A percentile compares a stretch with the other conserved stretches of the same genome.
phyloP scores from a whole-genome alignment of 2,888 invertebrate genomes.

The Dorcus hopei region DNA sequence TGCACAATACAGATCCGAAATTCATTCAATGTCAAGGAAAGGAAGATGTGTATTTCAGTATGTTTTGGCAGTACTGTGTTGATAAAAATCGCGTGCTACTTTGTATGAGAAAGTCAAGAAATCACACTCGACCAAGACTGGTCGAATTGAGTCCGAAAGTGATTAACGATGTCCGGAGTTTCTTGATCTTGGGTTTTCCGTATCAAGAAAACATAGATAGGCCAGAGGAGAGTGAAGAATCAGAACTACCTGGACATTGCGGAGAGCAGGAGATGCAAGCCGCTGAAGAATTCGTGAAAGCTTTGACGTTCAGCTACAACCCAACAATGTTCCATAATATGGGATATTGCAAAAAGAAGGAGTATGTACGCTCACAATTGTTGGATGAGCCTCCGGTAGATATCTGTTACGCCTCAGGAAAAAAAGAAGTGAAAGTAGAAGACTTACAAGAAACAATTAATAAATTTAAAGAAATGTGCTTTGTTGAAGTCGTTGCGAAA shows the following conservation, averaged over 20 bases:
- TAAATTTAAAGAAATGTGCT: conserved; percentile 1
- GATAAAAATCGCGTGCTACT: conserved; percentile 36
- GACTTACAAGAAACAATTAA: not conserved
- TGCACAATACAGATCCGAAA: conserved; percentile 21
- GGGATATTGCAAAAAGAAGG: conserved; percentile 11
- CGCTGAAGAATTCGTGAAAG: conserved; percentile 7
- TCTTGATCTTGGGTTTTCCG: conserved; percentile 12
- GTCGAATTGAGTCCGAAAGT: conserved; percentile 31
- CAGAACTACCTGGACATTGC: not conserved
- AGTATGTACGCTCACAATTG: conserved; percentile 11
- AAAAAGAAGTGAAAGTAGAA: conserved; percentile 2
- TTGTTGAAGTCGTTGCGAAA: not conserved
- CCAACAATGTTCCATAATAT: conserved; percentile 11
- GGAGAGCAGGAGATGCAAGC: not conserved
- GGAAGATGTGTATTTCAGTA: conserved; percentile 31
- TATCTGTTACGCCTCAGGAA: conserved; percentile 1
- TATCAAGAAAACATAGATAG: conserved; percentile 8
- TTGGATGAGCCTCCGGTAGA: conserved; percentile 8
- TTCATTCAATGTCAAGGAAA: conserved; percentile 29
- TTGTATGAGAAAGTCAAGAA: conserved; percentile 30
- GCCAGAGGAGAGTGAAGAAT: conserved; percentile 7
- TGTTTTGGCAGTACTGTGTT: conserved; percentile 38
- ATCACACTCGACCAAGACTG: conserved; percentile 24
- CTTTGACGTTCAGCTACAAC: conserved; percentile 8
- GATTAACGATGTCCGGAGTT: conserved; percentile 15